Conservation (phyloP, 2,888 invertebrate species). For the Andricus quercusramuli region DNA sequence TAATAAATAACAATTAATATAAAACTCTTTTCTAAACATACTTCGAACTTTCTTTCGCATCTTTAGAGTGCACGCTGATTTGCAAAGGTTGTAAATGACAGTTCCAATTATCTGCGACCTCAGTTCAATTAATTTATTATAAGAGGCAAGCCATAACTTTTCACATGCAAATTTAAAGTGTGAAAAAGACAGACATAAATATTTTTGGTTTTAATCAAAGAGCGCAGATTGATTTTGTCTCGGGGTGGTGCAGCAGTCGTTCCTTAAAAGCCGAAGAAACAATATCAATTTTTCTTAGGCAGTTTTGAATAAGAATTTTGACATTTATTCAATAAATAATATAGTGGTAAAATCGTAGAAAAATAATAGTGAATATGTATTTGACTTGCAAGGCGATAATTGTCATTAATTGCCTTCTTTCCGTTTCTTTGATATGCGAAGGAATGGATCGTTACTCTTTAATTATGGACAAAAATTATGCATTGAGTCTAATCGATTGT, state of each 20-base stretch:
- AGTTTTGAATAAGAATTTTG: not conserved
- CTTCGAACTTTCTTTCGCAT: not conserved
- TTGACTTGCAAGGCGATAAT: not conserved
- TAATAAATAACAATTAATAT: not conserved
- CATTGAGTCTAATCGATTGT: not conserved
- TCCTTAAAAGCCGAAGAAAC: not conserved
- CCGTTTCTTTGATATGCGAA: not conserved
- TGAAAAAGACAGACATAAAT: not conserved
- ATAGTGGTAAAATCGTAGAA: not conserved
- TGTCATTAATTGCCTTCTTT: not conserved
- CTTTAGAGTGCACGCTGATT: not conserved
- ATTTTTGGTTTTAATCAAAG: not conserved
- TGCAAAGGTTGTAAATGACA: slow-evolving; percentile 20
- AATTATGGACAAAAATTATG: slow-evolving; percentile 5
- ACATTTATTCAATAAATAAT: not conserved
- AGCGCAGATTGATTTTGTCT: not conserved
- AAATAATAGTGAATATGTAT: not conserved
- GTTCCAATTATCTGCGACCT: slow-evolving; percentile 6
- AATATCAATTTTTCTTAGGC: not conserved
- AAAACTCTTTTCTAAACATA: not conserved
- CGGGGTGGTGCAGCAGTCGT: not conserved
- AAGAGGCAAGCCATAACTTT: not conserved
- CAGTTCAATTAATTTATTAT: slow-evolving; percentile 27
- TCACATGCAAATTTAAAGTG: not conserved
- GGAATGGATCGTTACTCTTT: not conserved